Base-by-base conservation (phyloP, 2,113 vertebrate genomes). In the Canis aureus region DNA sequence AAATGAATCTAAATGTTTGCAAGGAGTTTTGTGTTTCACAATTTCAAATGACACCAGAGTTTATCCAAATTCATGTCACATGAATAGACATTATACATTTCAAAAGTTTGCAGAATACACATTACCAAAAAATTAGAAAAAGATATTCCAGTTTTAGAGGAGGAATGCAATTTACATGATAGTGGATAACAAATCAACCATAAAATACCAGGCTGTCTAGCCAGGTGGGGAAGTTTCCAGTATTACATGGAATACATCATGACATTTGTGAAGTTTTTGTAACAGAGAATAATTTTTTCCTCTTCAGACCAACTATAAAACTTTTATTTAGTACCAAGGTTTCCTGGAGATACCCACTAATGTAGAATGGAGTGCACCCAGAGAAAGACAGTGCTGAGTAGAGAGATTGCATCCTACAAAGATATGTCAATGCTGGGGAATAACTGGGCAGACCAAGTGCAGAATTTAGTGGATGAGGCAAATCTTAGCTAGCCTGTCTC, bases 1-100 rank as follows among this genome's bases (percentile, higher is more conserved):
- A 98, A 97, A 97, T 66, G 8, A 27, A 8, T 62, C 66, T 38
- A 49, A 93, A 81, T 32, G 32, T 60, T 88, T 92, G 38, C 57
- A 93, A 96, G 13, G 8, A 95, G 1, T 49, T 91, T 92, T 80
- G 1, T 8, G 71, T 19, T 91, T 92, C 29, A 51, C 1, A 51
- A 91, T 81, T 89, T 62, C n/a, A 43, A 92, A 79, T 23, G 19
- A 76, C 20, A 67, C 0, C 66, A 71, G 20, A 4, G 55, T 60
- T 67, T 60, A 71, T 67, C 4, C 32, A 95, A 94, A 93, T 78
- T 64, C 15, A 17, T 51, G 11, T 55, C 38, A 55, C 25, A 29
- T 53, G 12, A 96, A 22, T 84, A 95, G 62, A 94, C 76, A 22
- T 53, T 35, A n/a, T 7, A 8, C 86, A 59, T n/a, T 76, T 89